Conservation (phyloP, 1,140 invertebrate species). For the Drosophila parvula region DNA sequence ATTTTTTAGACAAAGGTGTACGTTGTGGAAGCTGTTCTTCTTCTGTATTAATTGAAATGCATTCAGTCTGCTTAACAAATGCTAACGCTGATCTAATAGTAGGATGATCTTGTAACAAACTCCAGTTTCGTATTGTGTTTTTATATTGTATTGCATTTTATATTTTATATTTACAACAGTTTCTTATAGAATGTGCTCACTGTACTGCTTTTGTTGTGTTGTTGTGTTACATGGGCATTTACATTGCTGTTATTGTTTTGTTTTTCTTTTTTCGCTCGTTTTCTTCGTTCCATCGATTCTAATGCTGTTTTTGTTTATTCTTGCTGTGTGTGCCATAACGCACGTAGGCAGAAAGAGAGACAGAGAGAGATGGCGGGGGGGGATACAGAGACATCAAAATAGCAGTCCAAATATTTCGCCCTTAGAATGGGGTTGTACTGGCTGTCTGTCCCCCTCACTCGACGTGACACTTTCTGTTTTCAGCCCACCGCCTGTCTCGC, state of each 20-base stretch:
- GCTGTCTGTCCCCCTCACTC: not conserved
- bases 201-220: conserved; percentile 9
- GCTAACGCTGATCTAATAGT: not conserved
- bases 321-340: conserved; percentile 60
- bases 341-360: conserved; percentile 58
- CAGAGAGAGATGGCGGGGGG: conserved; percentile 2
- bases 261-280: conserved; percentile 22
- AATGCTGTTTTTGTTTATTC: conserved; percentile 46
- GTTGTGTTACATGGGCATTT: conserved; percentile 19
- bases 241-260: conserved; percentile 26
- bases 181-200: conserved; percentile 1
- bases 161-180: no score
- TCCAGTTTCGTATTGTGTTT: not conserved
- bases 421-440: conserved; percentile 31
- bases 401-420: conserved; percentile 39
- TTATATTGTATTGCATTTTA: not conserved
- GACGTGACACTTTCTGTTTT: not conserved
- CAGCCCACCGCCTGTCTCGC: not conserved
- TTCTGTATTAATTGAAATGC: not conserved
- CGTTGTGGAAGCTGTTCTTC: not conserved
- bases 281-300: conserved; percentile 36
- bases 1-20: no score
- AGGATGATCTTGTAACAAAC: not conserved
- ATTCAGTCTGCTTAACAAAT: not conserved
- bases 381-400: conserved; percentile 6